Conservation (phyloP, 2,888 invertebrate genomes). For the Dicyrtoma fusca region DNA sequence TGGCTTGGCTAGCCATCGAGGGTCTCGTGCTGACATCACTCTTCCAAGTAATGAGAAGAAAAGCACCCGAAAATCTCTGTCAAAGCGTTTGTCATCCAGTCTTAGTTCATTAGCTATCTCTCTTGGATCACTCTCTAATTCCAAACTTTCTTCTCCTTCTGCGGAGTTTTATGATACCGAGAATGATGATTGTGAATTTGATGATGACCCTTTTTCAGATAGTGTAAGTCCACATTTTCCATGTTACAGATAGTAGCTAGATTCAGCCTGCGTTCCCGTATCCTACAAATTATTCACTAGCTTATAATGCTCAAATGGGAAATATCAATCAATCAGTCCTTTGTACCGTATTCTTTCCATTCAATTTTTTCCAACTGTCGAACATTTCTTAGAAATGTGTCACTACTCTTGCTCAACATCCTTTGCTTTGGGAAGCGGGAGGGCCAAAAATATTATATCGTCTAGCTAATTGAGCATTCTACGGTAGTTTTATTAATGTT, state of each 20-base stretch:
- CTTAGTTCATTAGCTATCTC: slow-evolving; percentile 41
- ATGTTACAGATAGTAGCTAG: not conserved
- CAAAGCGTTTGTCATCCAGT: slow-evolving; percentile 43
- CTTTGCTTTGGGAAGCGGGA: not conserved
- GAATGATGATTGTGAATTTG: slow-evolving; percentile 21
- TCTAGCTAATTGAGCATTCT: not conserved
- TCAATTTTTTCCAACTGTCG: not conserved
- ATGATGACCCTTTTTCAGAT: slow-evolving; percentile 32
- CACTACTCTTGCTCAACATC: too few species aligned
- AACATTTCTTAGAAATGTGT: too few species aligned
- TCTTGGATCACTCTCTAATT: slow-evolving; percentile 26
- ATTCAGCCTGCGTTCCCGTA: too few species aligned
- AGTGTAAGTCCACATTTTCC: slow-evolving; percentile 36
- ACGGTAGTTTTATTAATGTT: too few species aligned
- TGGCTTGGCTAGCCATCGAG: slow-evolving; percentile 7
- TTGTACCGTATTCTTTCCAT: not conserved
- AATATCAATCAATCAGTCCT: too few species aligned
- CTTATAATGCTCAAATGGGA: too few species aligned
- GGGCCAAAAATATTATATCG: not conserved
- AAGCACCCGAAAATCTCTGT: slow-evolving; percentile 26
- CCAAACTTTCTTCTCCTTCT: slow-evolving; percentile 38
- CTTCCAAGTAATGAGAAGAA: slow-evolving; percentile 36
- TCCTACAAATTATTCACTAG: too few species aligned
- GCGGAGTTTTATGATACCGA: slow-evolving; percentile 31
- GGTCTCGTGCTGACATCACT: slow-evolving; percentile 16